A percentile compares a stretch with the other conserved stretches of the same genome.
phyloP scores from a whole-genome alignment of 2,113 vertebrate genomes.

The Litocranius walleri region DNA sequence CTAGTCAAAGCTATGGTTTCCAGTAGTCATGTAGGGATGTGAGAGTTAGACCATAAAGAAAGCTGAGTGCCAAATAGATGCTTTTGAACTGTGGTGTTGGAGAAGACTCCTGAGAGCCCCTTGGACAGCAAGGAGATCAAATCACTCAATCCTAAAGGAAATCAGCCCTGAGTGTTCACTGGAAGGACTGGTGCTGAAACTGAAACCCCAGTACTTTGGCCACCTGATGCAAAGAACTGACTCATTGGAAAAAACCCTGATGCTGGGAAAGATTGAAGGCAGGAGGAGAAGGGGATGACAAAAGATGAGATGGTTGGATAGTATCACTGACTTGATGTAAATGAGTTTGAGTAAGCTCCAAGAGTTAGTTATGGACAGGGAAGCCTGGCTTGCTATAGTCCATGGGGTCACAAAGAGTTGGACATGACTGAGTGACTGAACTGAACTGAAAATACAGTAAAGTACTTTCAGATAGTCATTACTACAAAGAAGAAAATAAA shows the following conservation, averaged over 20 bases:
- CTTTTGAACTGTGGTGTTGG: neutral
- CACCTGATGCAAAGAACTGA: neutral
- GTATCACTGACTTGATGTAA: neutral
- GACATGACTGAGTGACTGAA: neutral
- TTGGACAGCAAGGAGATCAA: neutral
- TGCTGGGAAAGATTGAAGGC: neutral
- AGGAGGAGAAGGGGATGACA: neutral
- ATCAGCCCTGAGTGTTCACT: neutral
- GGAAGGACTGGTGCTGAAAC: neutral
- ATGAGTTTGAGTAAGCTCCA: neutral
- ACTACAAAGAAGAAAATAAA: neutral
- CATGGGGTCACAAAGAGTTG: neutral
- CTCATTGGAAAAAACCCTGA: neutral
- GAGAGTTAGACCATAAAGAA: neutral
- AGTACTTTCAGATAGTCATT: neutral
- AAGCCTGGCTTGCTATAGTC: neutral
- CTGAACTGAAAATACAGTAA: neutral
- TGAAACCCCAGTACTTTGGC: neutral
- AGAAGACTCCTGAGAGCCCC: neutral
- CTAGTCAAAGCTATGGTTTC: neutral
- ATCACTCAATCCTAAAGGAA: neutral
- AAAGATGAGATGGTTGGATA: neutral
- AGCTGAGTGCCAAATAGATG: neutral
- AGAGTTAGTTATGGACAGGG: neutral
- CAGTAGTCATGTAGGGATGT: neutral